Conservation (phyloP, 2,797 vertebrate genomes). For the Melanotaenia trifasciata region DNA sequence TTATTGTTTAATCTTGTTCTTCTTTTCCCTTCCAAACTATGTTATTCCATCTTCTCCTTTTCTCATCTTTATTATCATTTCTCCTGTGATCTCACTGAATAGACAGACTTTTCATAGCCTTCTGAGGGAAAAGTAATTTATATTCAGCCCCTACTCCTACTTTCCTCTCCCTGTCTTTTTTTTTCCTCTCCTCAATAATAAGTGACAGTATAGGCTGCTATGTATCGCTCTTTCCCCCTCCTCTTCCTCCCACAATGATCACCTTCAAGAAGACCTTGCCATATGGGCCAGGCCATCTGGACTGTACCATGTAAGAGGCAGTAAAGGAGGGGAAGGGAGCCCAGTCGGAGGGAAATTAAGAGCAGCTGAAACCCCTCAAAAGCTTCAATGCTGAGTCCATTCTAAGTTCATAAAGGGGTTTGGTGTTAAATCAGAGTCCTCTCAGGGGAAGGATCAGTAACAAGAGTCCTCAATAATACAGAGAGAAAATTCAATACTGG, state of each 20-base stretch:
- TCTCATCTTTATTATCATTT: slow-evolving; percentile 52
- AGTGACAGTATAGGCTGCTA: slow-evolving; percentile 51
- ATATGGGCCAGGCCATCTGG: slow-evolving; percentile 79
- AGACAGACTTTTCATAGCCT: slow-evolving; percentile 46
- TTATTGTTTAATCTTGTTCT: not conserved
- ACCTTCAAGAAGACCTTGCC: slow-evolving; percentile 78
- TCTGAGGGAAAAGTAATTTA: slow-evolving; percentile 54
- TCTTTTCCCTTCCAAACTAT: not conserved
- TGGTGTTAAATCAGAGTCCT: slow-evolving; percentile 39
- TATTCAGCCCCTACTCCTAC: slow-evolving; percentile 58
- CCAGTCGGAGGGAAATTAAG: slow-evolving; percentile 18
- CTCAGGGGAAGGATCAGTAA: slow-evolving; percentile 50
- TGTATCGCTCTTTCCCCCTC: slow-evolving; percentile 25
- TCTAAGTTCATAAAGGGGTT: slow-evolving; percentile 29
- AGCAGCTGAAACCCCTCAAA: slow-evolving; percentile 33
- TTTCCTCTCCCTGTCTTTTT: not conserved
- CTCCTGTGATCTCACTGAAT: slow-evolving; percentile 47
- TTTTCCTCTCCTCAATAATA: slow-evolving; percentile 40
- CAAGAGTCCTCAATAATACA: slow-evolving; percentile 56
- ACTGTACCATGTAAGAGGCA: slow-evolving; percentile 67
- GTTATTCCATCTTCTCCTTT: not conserved
- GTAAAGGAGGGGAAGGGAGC: slow-evolving; percentile 37
- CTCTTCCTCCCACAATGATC: slow-evolving; percentile 53
- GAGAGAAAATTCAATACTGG: slow-evolving; percentile 39
- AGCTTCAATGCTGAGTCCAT: slow-evolving; percentile 8